phyloP scores from a whole-genome alignment of 2,888 invertebrate genomes.

The Pantelozetes paolii region DNA sequence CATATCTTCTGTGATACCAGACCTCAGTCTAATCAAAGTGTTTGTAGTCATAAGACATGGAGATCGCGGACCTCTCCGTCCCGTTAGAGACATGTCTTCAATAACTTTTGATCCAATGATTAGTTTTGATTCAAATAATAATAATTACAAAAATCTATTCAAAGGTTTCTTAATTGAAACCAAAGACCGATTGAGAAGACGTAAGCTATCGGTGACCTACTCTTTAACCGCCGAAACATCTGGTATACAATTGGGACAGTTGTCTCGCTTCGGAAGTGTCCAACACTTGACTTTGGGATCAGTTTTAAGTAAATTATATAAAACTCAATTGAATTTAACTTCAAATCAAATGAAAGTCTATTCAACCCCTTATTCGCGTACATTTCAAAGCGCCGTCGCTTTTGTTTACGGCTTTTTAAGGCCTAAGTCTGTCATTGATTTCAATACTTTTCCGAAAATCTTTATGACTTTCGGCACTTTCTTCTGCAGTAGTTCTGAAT shows the following conservation, averaged over 20 bases:
- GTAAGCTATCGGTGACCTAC: background rate
- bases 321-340: conserved; percentile 50
- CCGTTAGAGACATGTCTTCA: conserved; percentile 70
- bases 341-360: conserved; percentile 59
- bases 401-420: conserved; percentile 66
- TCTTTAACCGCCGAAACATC: conserved; percentile 58
- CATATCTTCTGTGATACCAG: background rate
- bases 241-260: conserved; percentile 74
- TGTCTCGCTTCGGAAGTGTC: conserved; percentile 73
- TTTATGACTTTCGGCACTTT: conserved; percentile 3
- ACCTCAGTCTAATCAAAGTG: conserved; percentile 51
- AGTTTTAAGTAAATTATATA: conserved; percentile 56
- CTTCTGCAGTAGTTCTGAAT: conserved; percentile 23
- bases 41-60: conserved; percentile 78
- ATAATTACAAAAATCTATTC: background rate
- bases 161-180: background rate
- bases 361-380: conserved; percentile 79
- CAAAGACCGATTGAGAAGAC: background rate
- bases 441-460: background rate
- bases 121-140: too few relatives aligned
- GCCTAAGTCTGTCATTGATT: conserved; percentile 1
- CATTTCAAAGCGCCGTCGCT: conserved; percentile 83
- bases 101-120: conserved; percentile 63
- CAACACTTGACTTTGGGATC: conserved; percentile 77
- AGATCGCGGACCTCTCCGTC: conserved; percentile 79